Evolutionary conservation across 2,797 vertebrate genomes (phyloP), one percentile per base, ranked within the genome.

Genomic region (Phoebastria nigripes): DNA sequence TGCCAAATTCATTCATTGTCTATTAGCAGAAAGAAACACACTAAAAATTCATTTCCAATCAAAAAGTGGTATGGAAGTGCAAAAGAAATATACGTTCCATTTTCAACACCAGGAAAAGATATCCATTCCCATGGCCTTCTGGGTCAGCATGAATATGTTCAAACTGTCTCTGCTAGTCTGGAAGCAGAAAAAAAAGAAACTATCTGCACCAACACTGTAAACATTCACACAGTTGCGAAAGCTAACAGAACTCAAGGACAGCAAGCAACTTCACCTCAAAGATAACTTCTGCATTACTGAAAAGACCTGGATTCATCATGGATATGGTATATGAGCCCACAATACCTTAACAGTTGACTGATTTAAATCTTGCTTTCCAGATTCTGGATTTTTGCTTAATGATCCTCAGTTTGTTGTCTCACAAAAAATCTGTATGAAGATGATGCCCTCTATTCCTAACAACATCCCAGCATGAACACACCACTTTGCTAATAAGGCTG

Each of bases 351-450:
- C 42, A 94, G 87, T 22, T 94, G 41, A 89, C 47, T 86, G 58
- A 77, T 59, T 89, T 88, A 91, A 80, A 95, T 82, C 84, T 87
- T 78, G 9, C n/a, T 96, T 97, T 97, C 76, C 87, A 93, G 52
- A 84, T 90, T 90, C 77, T 42, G 22, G 9, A 74, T 92, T 97
- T 94, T 95, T 82, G 82, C 42, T 93, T 96, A 96, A 93, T 55
- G 85, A 95, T 93, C 69, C 39, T 87, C 35, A n/a, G 24, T 76
- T 54, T 77, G 41, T 47, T 93, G 78, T 91, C 90, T 94, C 73
- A 94, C 41, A 89, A 72, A 91, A 92, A 61, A n/a, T 41, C 77
- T 46, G 3, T 15, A 33, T 17, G 35, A 95, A 90, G 55, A 87
- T 56, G 17, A 59, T 55, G 46, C 12, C 59, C 5, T 79, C 42